Percentiles rank a stretch among this genome's conserved stretches.
Conservation (phyloP, 2,888 invertebrate genomes). For the Campoplex capitator region DNA sequence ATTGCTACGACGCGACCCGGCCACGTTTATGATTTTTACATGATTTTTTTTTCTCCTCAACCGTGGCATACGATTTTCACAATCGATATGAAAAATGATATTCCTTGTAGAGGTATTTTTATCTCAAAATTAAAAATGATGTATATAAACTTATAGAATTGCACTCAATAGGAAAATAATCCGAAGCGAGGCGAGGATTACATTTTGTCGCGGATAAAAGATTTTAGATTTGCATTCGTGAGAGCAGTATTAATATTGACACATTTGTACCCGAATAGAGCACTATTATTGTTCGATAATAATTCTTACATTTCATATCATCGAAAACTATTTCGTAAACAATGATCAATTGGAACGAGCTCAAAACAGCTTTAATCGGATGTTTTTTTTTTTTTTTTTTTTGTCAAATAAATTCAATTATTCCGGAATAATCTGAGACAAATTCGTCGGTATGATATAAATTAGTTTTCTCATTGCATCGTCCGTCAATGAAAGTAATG, state of each 20-base stretch:
- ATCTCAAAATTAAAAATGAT: not conserved
- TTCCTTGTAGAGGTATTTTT: not conserved
- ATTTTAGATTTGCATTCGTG: not conserved
- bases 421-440: not conserved
- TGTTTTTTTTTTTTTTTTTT: not conserved
- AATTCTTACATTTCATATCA: not conserved
- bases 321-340: not conserved
- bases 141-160: not conserved
- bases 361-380: not conserved
- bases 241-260: not conserved
- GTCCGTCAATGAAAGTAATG: constrained; percentile 20
- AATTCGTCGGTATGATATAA: not conserved
- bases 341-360: not conserved
- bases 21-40: constrained; percentile 25
- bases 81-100: constrained; percentile 1
- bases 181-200: not conserved
- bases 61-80: not conserved
- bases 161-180: not conserved
- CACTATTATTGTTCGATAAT: not conserved
- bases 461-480: constrained; percentile 1
- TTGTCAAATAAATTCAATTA: not conserved
- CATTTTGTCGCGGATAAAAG: not conserved
- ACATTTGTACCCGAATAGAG: not conserved
- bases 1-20: constrained; percentile 23
- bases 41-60: not conserved